Evolutionary conservation across 2,888 invertebrate genomes (phyloP).

Genomic region (Crepidodera aurea): DNA sequence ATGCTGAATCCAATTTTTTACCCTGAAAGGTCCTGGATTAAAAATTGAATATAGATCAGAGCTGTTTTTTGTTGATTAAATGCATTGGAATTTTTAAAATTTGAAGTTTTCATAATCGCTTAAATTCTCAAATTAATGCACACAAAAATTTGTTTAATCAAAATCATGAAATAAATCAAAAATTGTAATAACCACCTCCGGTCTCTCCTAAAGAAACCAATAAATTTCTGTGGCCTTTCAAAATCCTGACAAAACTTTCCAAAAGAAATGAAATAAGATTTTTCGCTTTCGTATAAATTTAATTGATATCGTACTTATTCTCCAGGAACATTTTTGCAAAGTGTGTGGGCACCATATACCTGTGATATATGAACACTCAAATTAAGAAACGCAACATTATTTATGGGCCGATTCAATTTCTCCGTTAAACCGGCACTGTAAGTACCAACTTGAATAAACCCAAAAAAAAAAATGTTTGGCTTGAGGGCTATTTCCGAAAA

Average conservation of each 20-base stretch:
- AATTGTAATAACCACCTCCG: background rate
- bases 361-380: conserved; percentile 28
- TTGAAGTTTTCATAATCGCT: no score
- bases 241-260: conserved; percentile 19
- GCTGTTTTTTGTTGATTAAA: no score
- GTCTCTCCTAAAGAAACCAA: background rate
- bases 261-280: conserved; percentile 27
- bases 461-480: background rate
- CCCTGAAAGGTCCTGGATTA: no score
- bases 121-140: no score
- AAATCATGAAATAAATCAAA: no score
- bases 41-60: no score
- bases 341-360: conserved; percentile 25
- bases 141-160: no score
- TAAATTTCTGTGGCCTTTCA: conserved; percentile 16
- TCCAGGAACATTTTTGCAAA: conserved; percentile 18
- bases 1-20: no score
- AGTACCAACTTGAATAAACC: conserved; percentile 1
- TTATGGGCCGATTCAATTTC: conserved; percentile 28
- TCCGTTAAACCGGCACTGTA: conserved; percentile 24
- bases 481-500: background rate
- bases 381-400: conserved; percentile 29
- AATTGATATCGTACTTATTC: conserved; percentile 22
- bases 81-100: no score
- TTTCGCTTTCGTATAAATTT: conserved; percentile 27